phyloP scores from a whole-genome alignment of 1,140 invertebrate genomes.

The Meloidogyne hapla region DNA sequence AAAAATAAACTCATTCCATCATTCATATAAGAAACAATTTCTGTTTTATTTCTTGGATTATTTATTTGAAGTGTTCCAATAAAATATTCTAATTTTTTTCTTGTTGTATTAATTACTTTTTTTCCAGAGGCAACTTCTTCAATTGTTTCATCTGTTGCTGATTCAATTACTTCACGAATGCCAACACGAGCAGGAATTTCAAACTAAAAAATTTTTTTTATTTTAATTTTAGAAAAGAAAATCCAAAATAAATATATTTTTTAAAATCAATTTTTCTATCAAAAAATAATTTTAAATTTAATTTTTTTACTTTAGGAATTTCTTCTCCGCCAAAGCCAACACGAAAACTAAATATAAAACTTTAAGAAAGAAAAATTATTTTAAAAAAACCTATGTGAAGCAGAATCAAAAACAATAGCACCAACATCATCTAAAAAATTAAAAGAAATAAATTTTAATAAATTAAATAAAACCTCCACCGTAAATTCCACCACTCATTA shows the following conservation, averaged over 20 bases:
- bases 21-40: constrained; percentile 78
- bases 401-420: constrained; percentile 49
- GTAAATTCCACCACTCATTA: constrained; percentile 47
- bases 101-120: constrained; percentile 46
- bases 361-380: constrained; percentile 19
- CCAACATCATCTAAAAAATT: constrained; percentile 51
- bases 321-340: constrained; percentile 44
- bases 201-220: constrained; percentile 39
- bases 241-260: too few relatives aligned
- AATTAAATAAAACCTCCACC: constrained; percentile 41
- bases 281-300: background rate
- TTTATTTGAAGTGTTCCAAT: constrained; percentile 82
- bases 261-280: too few relatives aligned
- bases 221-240: background rate
- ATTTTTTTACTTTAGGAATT: constrained; percentile 37
- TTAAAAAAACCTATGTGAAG: constrained; percentile 46
- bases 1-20: constrained; percentile 40
- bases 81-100: constrained; percentile 71
- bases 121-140: constrained; percentile 38
- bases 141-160: constrained; percentile 36
- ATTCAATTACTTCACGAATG: constrained; percentile 25
- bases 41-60: constrained; percentile 80
- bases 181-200: constrained; percentile 50
- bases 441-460: constrained; percentile 17
- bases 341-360: constrained; percentile 20